phyloP scores from a whole-genome alignment of 2,888 invertebrate species.

The Oscheius sp. region DNA sequence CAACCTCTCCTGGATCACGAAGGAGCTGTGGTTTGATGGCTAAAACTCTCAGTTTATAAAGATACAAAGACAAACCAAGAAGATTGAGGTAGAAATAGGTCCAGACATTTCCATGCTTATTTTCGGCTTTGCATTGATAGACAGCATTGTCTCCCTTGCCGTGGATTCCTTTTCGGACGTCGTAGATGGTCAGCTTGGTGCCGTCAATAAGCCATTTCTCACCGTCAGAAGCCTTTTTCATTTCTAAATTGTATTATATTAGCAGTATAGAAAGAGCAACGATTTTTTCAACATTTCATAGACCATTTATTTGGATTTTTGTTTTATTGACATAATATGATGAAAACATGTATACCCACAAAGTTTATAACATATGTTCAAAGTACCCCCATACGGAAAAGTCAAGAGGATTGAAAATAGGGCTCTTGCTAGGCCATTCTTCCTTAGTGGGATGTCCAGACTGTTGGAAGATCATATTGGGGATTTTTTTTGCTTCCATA shows the following conservation, averaged over 20 bases:
- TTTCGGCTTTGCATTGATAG: slow-evolving; percentile 98
- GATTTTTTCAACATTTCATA: too few species aligned
- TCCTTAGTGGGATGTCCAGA: background rate
- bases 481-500: too few species aligned
- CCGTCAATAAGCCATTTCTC: slow-evolving; percentile 63
- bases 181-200: slow-evolving; percentile 64
- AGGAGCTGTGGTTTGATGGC: slow-evolving; percentile 70
- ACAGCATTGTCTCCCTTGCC: slow-evolving; percentile 84
- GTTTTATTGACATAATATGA: too few species aligned
- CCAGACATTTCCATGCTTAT: slow-evolving; percentile 94
- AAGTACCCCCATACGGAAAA: too few species aligned
- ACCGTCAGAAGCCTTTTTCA: slow-evolving; percentile 46
- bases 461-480: too few species aligned
- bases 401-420: too few species aligned
- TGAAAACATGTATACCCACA: too few species aligned
- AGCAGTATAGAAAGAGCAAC: too few species aligned
- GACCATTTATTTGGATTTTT: background rate
- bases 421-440: too few species aligned
- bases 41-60: slow-evolving; percentile 34
- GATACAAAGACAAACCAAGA: slow-evolving; percentile 76
- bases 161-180: slow-evolving; percentile 66
- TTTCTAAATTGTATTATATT: too few species aligned
- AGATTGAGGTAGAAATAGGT: slow-evolving; percentile 97
- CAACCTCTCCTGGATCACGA: slow-evolving; percentile 81
- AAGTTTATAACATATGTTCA: too few species aligned